Evolutionary conservation across 2,113 vertebrate species (phyloP), one percentile per base, ranked within the genome.

Genomic region (Alaudala cheleensis): DNA sequence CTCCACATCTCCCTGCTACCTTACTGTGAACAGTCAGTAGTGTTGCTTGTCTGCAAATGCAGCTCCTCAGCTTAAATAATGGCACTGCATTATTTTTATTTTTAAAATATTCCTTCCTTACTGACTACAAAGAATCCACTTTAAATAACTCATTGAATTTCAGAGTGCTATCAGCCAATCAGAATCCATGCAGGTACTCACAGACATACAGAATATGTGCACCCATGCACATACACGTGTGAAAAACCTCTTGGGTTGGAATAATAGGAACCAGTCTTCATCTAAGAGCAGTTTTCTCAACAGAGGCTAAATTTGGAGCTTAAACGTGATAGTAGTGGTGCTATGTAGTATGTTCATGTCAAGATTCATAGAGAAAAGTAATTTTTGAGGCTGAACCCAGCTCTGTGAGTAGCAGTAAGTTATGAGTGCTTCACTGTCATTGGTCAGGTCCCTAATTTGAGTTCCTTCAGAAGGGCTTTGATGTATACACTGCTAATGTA

Each of bases 211-310:
- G 37, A 77, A 62, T 21, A 34, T 1, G 0, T 31, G 47, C 16
- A 70, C 1, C 4, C 14, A 3, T 29, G n/a, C 18, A 42, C 18
- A 23, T 14, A 5, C 7, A 3, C 5, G 3, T n/a, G 37, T 49
- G 62, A 80, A 69, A 80, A 86, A 28, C 13, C 33, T 77, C 1
- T 14, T 57, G 72, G 33, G 23, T 25, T 86, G 45, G n/a, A 93
- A 73, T 10, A 64, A 14, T 20, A 61, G 66, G 16, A 82, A 34
- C 6, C 67, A 90, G 10, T 56, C 31, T 58, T 87, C 37, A 40
- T 57, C 20, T 37, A 74, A 71, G n/a, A 53, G 20, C 11, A 28
- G 8, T 65, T 84, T 74, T 37, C 44, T 82, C 33, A 82, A 34
- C 47, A 74, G 42, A 54, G 15, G 22, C 72, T 62, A 71, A 58